Evolutionary conservation across 30 jellyfish, hydroid and myxozoan species (phyloP), one percentile per base, ranked within the genome.

Genomic region (Turritopsis rubra): DNA sequence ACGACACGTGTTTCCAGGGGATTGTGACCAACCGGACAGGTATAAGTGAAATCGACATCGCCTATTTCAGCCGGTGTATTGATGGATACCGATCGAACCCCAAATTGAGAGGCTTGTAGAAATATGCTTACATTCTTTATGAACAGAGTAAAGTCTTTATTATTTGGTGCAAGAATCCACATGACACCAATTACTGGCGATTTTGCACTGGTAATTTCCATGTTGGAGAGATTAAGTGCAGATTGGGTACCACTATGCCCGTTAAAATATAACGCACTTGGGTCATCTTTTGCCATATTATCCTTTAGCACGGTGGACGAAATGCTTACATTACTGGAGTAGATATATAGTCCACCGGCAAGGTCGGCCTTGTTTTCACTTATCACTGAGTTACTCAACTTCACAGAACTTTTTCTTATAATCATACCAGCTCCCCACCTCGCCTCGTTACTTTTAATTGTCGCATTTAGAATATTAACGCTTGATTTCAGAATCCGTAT

Each of bases 191-290:
- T 68, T 7, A 68, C 31, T n/a, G 77, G 77, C 9, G 30, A 68
- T 27, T 1, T 68, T 19, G 77, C 77, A 1, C 28, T 9, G 9
- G 19, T 68, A 23, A 68, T n/a, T 68, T 23, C 19, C 30, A 27
- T 68, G 77, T 68, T 27, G 16, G 28, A 27, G 16, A 68, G 9
- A 68, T n/a, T 7, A 9, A n/a, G 77, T 27, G 30, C 28, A 23
- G 28, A n/a, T 68, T 27, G 31, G 8, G 77, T 68, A 7, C 9
- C 21, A n/a, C 8, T 27, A 16, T 7, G 9, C 28, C 31, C 28
- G 77, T 68, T 68, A 68, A 68, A 68, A 68, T 68, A 68, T 23
- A 68, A n/a, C 19, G 30, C 31, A 1, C 77, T 68, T 68, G 77
- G 77, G 31, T 23, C 28, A 9, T 68, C 30, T n/a, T 9, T 27